These are phyloP conservation scores for Polypterus bichir DNA, from an alignment of 2,113 vertebrate species.

Conservation along the genomic window DNA sequence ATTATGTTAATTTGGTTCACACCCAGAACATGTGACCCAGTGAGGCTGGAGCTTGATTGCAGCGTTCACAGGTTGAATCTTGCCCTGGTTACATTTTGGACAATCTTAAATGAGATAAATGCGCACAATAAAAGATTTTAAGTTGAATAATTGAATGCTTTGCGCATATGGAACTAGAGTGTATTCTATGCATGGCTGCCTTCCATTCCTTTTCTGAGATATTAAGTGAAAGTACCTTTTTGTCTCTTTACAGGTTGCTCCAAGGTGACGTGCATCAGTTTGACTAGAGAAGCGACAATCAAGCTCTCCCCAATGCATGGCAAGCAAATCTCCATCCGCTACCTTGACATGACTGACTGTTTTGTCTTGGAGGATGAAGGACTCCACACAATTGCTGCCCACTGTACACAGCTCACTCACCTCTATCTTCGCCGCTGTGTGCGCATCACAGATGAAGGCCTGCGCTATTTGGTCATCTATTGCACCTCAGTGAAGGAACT, in stretches of 20 bases:
- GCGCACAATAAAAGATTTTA: background rate
- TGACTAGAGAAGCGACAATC: constrained; percentile 80
- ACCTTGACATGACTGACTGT: constrained; percentile 95
- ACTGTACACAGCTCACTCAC: constrained; percentile 92
- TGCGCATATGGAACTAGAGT: too few relatives aligned
- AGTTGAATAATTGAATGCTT: background rate
- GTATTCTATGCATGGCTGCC: too few relatives aligned
- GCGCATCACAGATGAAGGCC: constrained; percentile 81
- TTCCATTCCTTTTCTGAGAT: too few relatives aligned
- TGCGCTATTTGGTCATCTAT: constrained; percentile 87
- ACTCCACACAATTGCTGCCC: constrained; percentile 83
- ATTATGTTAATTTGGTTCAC: too few relatives aligned
- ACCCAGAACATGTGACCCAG: too few relatives aligned
- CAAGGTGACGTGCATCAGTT: constrained; percentile 92
- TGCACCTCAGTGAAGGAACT: constrained; percentile 78
- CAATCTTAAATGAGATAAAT: too few relatives aligned
- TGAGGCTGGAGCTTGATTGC: too few relatives aligned
- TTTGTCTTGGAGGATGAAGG: constrained; percentile 89
- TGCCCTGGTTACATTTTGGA: too few relatives aligned
- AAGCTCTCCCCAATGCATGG: constrained; percentile 74
- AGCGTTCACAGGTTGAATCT: too few relatives aligned
- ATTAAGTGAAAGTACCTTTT: constrained; percentile 3
- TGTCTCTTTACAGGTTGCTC: constrained; percentile 70
- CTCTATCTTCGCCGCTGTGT: constrained; percentile 90
- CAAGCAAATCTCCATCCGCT: constrained; percentile 89